Percentiles rank a stretch among this genome's conserved stretches.
phyloP scores from a whole-genome alignment of 2,888 invertebrate genomes.

The Eugnorisma glareosa region DNA sequence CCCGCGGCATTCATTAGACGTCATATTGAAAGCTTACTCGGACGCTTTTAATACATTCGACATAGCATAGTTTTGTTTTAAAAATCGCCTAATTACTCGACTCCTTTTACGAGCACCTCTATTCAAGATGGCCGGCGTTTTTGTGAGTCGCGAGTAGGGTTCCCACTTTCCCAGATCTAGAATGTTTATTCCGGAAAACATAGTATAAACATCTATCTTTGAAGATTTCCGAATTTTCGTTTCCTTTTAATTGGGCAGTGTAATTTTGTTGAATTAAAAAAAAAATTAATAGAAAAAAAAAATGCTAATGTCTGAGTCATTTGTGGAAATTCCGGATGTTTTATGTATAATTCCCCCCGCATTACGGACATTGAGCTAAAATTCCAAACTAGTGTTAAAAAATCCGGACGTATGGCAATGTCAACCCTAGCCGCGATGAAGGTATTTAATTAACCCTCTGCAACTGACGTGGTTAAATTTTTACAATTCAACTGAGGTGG shows the following conservation, averaged over 20 bases:
- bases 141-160: slow-evolving; percentile 30
- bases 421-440: slow-evolving; percentile 29
- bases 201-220: too few species aligned
- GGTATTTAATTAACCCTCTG: slow-evolving; percentile 70
- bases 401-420: not conserved
- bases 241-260: not conserved
- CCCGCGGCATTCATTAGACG: slow-evolving; percentile 84
- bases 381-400: not conserved
- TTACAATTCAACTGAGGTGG: too few species aligned
- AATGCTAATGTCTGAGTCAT: not conserved
- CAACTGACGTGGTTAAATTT: too few species aligned
- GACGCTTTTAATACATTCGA: slow-evolving; percentile 75
- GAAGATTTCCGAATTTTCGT: not conserved
- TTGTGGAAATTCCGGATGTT: not conserved
- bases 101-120: slow-evolving; percentile 65
- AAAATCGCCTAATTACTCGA: slow-evolving; percentile 78
- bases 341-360: not conserved
- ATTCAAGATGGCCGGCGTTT: slow-evolving; percentile 58
- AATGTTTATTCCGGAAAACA: not conserved
- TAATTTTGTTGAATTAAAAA: not conserved
- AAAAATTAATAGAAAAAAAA: not conserved
- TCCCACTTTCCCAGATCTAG: not conserved
- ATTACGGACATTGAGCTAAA: not conserved
- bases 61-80: slow-evolving; percentile 80
- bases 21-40: slow-evolving; percentile 86